These are phyloP conservation scores for Dyspetes luteomarginatus DNA, from an alignment of 2,888 invertebrate species.

Conservation along the genomic window DNA sequence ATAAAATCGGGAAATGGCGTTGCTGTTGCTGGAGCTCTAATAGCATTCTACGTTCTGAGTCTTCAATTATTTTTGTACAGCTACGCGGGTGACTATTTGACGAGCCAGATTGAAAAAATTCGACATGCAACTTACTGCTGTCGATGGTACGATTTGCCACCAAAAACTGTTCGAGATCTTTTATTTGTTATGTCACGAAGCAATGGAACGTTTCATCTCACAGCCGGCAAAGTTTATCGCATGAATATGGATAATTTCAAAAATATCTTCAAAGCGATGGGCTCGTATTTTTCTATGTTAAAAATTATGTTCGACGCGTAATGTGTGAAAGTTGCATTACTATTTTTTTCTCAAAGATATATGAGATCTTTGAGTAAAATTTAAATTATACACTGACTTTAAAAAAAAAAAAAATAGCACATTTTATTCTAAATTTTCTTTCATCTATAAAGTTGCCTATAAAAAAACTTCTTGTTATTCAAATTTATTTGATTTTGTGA, in stretches of 20 bases:
- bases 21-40: background rate
- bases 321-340: too few species aligned
- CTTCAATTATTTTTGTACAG: constrained; percentile 58
- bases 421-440: too few species aligned
- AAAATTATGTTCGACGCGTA: constrained; percentile 47
- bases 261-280: constrained; percentile 56
- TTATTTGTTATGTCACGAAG: constrained; percentile 50
- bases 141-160: constrained; percentile 53
- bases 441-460: too few species aligned
- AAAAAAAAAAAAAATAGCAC: too few species aligned
- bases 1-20: constrained; percentile 35
- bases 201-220: constrained; percentile 36
- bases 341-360: too few species aligned
- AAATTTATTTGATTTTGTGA: too few species aligned
- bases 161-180: constrained; percentile 33
- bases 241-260: constrained; percentile 61
- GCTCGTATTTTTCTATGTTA: constrained; percentile 58
- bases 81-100: constrained; percentile 54
- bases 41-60: constrained; percentile 34
- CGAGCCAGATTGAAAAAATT: constrained; percentile 30
- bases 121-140: constrained; percentile 36
- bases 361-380: too few species aligned
- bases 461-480: too few species aligned
- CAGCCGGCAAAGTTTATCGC: constrained; percentile 57
- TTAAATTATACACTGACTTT: too few species aligned